Evolutionary conservation across 1,140 invertebrate species (phyloP), one percentile per base, ranked within the genome.

Genomic region (Centruroides vittatus): DNA sequence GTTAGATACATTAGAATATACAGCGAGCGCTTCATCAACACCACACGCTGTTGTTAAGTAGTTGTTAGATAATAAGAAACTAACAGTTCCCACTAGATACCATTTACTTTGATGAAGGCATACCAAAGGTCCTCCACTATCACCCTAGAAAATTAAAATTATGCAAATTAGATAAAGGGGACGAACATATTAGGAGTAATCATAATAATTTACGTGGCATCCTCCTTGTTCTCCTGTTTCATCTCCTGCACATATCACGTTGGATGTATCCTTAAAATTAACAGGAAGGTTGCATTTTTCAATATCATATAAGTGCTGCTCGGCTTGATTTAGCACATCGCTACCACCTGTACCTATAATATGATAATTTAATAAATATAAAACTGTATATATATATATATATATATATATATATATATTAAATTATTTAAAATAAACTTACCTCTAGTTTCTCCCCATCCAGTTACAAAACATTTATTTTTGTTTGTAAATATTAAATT

Each of bases 91-190:
- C 3, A 60, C 49, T 47, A 60, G 11, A 57, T 58, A 34, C 54
- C 48, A 41, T 12, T 11, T 54, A 34, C 50, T 34, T 13, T 51
- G 58, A 46, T 57, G 58, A 63, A 55, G 55, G 52, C 57, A 70
- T 79, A 91, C 86, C 67, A 95, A 75, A 3, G 92, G 89, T 55
- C 92, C 91, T 9, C 90, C 91, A 67, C 88, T 91, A 74, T 94
- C 92, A 63, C 90, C 90, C 90, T 93, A 71, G 4, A 61, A 71
- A 72, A 60, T 66, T 54, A 55, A 60, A 41, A 41, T 6, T 41
- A 41, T 41, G 8, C 5, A 41, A 41, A 41, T 41, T 41, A 8
- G 10, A 47, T 59, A 62, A 57, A 2, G 23, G 23, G 2, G 23
- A 23, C 23, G 23, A 23, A 23, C 23, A 23, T 23, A 23, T 23